Base-by-base conservation (phyloP, 2,113 vertebrate genomes). In the Carollia perspicillata region DNA sequence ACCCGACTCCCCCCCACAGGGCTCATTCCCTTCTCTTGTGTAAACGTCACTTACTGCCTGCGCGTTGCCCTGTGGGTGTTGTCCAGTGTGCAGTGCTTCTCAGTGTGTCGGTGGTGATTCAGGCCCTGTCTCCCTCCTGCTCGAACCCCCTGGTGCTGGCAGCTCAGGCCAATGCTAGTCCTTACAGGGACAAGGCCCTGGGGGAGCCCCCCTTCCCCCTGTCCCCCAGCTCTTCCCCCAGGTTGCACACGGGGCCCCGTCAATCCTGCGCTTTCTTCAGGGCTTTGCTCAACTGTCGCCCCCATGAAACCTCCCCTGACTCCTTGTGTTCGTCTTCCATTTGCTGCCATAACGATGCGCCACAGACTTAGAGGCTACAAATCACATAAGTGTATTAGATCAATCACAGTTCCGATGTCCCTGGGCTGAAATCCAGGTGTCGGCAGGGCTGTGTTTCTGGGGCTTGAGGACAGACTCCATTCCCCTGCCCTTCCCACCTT, bases 181-280 rank as follows among this genome's bases (percentile, higher is more conserved):
- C 42, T 23, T 28, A 13, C 0, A 0, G 23, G 33, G 2, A 22
- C 4, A 3, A 33, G 23, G 40, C 30, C 72, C 20, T 26, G 8
- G 23, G 4, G 8, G 65, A 33, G 51, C 68, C 1, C 0, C 0
- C 20, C 18, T 13, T 13, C 26, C 3, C 9, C 51, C 3, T n/a
- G 11, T 12, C 26, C 16, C 2, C 16, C 3, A 1, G 4, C 18
- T 72, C 11, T 42, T 35, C 35, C n/a, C 51, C 58, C 55, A 30
- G 44, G 3, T 53, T 5, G 1, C 47, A 28, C 47, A 6, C 1
- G 1, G 33, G 65, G 33, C 65, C 26, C 23, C 0, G 1, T 55
- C 14, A 0, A 1, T 37, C 33, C 26, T 18, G 17, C 22, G 11
- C n/a, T 49, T 49, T 28, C 68, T 37, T 53, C 23, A 12, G 47